A percentile compares a stretch with the other conserved stretches of the same genome.
These are phyloP conservation scores for Nipponia nippon DNA, from an alignment of 2,113 vertebrate species.

Conservation along the genomic window DNA sequence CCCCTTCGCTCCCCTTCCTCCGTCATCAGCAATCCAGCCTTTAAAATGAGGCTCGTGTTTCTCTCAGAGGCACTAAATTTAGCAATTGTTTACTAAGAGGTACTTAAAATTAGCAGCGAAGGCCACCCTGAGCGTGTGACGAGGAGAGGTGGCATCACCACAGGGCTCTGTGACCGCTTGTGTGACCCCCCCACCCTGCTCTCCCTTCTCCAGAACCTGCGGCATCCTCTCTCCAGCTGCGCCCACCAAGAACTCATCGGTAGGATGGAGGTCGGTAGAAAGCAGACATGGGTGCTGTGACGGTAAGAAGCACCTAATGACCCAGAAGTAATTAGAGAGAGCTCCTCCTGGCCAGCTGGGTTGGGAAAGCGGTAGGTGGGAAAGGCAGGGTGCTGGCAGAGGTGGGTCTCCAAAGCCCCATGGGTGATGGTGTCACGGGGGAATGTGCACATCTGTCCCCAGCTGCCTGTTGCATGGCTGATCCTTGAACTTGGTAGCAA, in stretches of 20 bases:
- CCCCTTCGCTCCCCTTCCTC: background rate
- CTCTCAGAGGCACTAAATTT: background rate
- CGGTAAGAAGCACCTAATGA: background rate
- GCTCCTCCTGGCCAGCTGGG: background rate
- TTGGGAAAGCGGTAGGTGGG: background rate
- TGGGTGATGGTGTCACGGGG: background rate
- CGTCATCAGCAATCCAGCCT: background rate
- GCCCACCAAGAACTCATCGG: background rate
- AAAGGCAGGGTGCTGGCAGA: background rate
- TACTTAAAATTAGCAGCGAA: background rate
- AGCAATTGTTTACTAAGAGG: background rate
- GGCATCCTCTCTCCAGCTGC: background rate
- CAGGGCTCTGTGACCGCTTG: background rate
- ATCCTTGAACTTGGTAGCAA: fast-evolving
- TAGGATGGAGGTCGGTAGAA: background rate
- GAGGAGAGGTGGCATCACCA: background rate
- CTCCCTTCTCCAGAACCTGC: background rate
- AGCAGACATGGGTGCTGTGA: background rate
- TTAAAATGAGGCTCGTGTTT: background rate
- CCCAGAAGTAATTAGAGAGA: background rate
- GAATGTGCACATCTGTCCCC: fast-evolving
- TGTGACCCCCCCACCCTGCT: background rate
- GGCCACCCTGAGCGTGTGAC: background rate
- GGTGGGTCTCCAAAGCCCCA: fast-evolving
- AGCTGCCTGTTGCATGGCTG: background rate